Evolutionary conservation across 2,113 vertebrate species (phyloP).

Genomic region (Dicerorhinus sumatrensis): DNA sequence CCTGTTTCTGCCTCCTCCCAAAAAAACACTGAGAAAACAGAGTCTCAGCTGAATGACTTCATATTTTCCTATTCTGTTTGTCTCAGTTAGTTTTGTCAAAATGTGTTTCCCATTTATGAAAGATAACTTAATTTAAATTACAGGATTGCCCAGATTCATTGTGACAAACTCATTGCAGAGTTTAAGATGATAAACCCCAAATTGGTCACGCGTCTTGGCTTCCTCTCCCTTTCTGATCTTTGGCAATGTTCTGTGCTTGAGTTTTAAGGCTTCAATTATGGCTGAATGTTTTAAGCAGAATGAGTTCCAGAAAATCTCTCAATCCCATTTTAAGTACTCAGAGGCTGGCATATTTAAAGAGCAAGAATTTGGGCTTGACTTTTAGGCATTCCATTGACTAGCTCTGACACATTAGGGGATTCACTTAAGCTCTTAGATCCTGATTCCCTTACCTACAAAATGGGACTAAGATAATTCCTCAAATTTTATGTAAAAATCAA

Average conservation of each 20-base stretch:
- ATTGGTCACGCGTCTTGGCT: background rate
- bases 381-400: background rate
- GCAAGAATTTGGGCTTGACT: background rate
- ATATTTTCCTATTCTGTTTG: background rate
- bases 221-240: background rate
- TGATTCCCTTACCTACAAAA: background rate
- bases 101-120: background rate
- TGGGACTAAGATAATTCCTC: background rate
- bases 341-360: background rate
- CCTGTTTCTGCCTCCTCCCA: background rate
- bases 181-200: background rate
- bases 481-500: background rate
- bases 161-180: background rate
- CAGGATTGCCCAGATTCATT: background rate
- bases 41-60: background rate
- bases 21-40: background rate
- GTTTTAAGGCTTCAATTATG: background rate
- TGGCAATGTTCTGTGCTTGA: background rate
- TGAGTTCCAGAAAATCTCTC: background rate
- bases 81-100: background rate
- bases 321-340: background rate
- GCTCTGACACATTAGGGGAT: background rate
- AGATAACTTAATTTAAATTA: background rate
- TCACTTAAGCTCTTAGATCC: background rate
- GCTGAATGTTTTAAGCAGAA: background rate